Evolutionary conservation across 1,140 invertebrate species (phyloP), one percentile per base, ranked within the genome.

Genomic region (Dendrolimus punctatus): DNA sequence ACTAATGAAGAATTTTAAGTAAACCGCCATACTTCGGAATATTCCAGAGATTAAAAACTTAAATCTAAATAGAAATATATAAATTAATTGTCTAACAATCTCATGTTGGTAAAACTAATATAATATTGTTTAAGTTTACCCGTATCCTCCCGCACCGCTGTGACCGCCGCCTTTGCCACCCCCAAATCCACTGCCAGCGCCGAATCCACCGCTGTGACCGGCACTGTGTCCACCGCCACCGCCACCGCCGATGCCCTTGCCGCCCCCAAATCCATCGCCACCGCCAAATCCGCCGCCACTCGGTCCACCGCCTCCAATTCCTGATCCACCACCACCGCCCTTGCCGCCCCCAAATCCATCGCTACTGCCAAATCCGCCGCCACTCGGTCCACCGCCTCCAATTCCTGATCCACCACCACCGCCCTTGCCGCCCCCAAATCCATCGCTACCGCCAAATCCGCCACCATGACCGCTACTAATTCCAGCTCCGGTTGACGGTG

Each of bases 71-170:
- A 23, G n/a, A n/a, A n/a, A n/a, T n/a, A n/a, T n/a, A n/a, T n/a
- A 23, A 23, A 23, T 23, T 23, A 23, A 23, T 23, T 23, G 23
- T 23, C 3, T 1, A 23, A 23, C 23, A 23, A 23, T 23, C 23
- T 23, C 23, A 23, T 23, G 1, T 23, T 23, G 23, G 3, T 23
- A 2, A 23, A 1, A 3, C 23, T 23, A 23, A 23, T 23, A 23
- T 23, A 5, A 55, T 43, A 40, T 38, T 4, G 7, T 44, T 39
- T n/a, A 39, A 52, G 45, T 54, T 70, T 63, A 77, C 74, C 74
- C 74, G 44, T 74, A 77, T 64, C 70, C 71, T 7, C 62, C 69
- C 6, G 66, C 65, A 5, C 60, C 62, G 6, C 46, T 39, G 23
- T 60, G 54, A 4, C 57, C 44, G 6, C 55, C 52, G n/a, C 53